phyloP scores from a whole-genome alignment of 1,140 invertebrate species.

The Drosophila auraria region DNA sequence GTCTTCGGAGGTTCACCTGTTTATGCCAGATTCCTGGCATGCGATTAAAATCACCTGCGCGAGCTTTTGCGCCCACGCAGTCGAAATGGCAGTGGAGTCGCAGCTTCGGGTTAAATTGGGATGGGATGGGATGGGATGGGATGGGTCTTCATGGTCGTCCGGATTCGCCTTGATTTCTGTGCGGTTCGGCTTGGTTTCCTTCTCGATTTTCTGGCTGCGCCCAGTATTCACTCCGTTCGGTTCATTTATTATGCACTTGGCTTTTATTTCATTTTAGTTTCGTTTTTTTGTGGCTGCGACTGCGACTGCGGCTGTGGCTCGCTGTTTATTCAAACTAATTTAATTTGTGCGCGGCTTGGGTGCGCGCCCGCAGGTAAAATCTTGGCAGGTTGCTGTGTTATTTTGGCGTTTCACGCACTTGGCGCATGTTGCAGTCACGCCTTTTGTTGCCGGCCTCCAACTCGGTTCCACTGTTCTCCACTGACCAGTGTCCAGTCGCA shows the following conservation, averaged over 20 bases:
- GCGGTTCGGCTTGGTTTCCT: constrained; percentile 33
- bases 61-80: constrained; percentile 81
- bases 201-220: constrained; percentile 69
- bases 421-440: constrained; percentile 82
- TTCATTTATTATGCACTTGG: constrained; percentile 80
- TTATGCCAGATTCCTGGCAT: constrained; percentile 84
- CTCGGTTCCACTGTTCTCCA: background rate
- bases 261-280: constrained; percentile 54
- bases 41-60: constrained; percentile 85
- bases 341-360: constrained; percentile 76
- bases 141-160: constrained; percentile 45
- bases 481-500: constrained; percentile 20
- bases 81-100: constrained; percentile 17
- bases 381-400: constrained; percentile 78
- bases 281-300: constrained; percentile 12
- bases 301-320: constrained; percentile 25
- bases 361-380: constrained; percentile 71
- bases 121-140: constrained; percentile 24
- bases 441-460: constrained; percentile 72
- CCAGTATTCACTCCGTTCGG: constrained; percentile 49
- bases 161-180: constrained; percentile 59
- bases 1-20: constrained; percentile 76
- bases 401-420: constrained; percentile 82
- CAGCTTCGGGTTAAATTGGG: constrained; percentile 56
- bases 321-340: constrained; percentile 84